A percentile compares a stretch with the other conserved stretches of the same genome.
phyloP scores from a whole-genome alignment of 2,797 vertebrate genomes.

The Etheostoma perlongum region DNA sequence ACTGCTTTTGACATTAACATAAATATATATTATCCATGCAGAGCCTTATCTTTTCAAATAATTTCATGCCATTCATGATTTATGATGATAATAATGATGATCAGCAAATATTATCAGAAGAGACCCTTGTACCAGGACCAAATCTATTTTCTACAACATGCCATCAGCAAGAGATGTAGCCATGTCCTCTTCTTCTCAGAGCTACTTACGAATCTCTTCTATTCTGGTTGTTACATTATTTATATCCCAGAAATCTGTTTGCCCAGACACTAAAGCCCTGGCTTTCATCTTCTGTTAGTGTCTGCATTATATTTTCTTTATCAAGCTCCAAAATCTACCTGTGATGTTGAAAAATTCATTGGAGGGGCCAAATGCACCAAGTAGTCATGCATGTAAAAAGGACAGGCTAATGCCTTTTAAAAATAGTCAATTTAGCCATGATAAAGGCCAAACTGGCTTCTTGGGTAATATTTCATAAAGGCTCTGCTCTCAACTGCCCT shows the following conservation, averaged over 20 bases:
- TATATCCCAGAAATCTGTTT: slow-evolving; percentile 61
- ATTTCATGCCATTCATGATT: background rate
- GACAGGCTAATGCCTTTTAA: slow-evolving; percentile 48
- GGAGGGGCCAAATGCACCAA: slow-evolving; percentile 49
- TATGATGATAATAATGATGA: background rate
- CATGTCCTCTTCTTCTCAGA: slow-evolving; percentile 40
- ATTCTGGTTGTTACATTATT: slow-evolving; percentile 70
- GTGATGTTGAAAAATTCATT: slow-evolving; percentile 69
- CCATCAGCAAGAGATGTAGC: slow-evolving; percentile 24
- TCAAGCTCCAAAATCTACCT: slow-evolving; percentile 57
- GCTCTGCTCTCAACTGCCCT: slow-evolving; percentile 25
- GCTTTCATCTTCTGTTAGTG: slow-evolving; percentile 61
- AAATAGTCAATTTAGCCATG: slow-evolving; percentile 28
- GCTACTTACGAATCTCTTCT: slow-evolving; percentile 60
- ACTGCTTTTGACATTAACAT: background rate
- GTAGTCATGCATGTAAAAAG: slow-evolving; percentile 65
- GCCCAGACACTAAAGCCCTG: slow-evolving; percentile 27
- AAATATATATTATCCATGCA: background rate
- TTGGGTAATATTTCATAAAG: slow-evolving; percentile 38
- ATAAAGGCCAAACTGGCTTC: slow-evolving; percentile 35
- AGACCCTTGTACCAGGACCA: slow-evolving; percentile 11
- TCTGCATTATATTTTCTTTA: slow-evolving; percentile 49
- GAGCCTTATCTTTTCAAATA: background rate
- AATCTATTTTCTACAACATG: slow-evolving; percentile 9
- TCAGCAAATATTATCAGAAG: background rate